Conservation (phyloP, 2,113 vertebrate species). For the Corvus moneduloides region DNA sequence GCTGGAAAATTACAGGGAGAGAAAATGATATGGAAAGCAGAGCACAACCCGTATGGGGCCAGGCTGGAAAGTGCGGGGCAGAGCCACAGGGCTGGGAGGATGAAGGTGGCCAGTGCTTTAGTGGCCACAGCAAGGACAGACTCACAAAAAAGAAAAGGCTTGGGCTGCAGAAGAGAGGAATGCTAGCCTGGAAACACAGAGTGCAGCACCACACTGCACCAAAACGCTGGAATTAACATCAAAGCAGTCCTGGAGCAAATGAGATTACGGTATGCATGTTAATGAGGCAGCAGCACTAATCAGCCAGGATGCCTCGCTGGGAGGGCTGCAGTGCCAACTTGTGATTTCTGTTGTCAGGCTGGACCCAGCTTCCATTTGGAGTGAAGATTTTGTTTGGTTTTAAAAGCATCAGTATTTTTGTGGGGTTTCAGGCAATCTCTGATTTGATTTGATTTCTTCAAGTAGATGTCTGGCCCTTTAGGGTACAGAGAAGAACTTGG, state of each 20-base stretch:
- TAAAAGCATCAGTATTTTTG: slow-evolving; percentile 28
- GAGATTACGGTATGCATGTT: slow-evolving; percentile 68
- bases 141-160: background rate
- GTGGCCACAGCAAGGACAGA: background rate
- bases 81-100: background rate
- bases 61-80: background rate
- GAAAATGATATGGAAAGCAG: background rate
- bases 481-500: slow-evolving; percentile 43
- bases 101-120: background rate
- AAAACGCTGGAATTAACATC: slow-evolving; percentile 70
- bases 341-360: slow-evolving; percentile 37
- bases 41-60: background rate
- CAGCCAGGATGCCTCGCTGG: slow-evolving; percentile 36
- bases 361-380: slow-evolving; percentile 20
- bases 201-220: slow-evolving; percentile 64
- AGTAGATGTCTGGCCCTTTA: slow-evolving; percentile 39
- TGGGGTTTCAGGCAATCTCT: slow-evolving; percentile 22
- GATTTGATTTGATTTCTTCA: slow-evolving; percentile 38
- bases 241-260: slow-evolving; percentile 69
- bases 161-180: background rate
- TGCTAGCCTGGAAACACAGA: slow-evolving; percentile 4
- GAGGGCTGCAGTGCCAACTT: slow-evolving; percentile 42
- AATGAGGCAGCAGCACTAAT: slow-evolving; percentile 61
- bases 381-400: slow-evolving; percentile 5
- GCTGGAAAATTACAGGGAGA: background rate